Base-by-base conservation (phyloP, 2,888 invertebrate genomes). In the Eristalis pertinax region DNA sequence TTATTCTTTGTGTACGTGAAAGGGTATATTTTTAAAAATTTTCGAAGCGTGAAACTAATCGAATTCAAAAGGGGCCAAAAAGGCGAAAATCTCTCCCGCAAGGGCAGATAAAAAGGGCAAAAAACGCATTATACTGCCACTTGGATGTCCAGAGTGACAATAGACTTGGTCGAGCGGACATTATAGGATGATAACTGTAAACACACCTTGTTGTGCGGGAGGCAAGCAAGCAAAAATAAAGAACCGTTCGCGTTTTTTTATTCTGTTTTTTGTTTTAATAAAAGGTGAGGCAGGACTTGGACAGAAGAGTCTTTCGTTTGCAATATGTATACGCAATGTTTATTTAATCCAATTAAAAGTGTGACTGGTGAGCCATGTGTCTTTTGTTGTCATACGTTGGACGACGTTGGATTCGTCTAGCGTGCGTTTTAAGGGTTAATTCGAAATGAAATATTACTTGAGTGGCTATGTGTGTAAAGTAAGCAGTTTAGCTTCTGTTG, bases 31-130 rank as follows among this genome's bases (percentile, higher is more conserved):
- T 83, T 75, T 38, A 67, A 83, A 67, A 74, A 35, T 78, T 75
- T 72, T 11, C 75, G 83, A 83, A 86, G 83, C 86, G 86, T 86
- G 72, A 86, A 83, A 72, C 78, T 83, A 86, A 86, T 86, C 86
- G 82, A 83, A 86, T 86, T 75, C 60, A 69, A 77, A 74, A 60
- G 22, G 60, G 32, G 64, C 26, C 24, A 15, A 77, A 74, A 73
- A 69, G 58, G 58, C 62, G 67, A n/a, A 84, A 75, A 84, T 56
- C 58, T 73, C 32, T 77, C 56, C 11, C 22, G 15, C 7, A 56
- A 63, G 69, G 13, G 56, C 69, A 43, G 60, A 7, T 13, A 38
- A 43, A 68, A 41, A 19, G 38, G 29, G 15, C 11, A 38, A 13
- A 32, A 69, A 79, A 63, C 35, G 41, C 63, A 77, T 69, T 60